These are phyloP conservation scores for Mormyrus hasselquistii DNA, from an alignment of 2,797 vertebrate genomes.

Conservation along the genomic window DNA sequence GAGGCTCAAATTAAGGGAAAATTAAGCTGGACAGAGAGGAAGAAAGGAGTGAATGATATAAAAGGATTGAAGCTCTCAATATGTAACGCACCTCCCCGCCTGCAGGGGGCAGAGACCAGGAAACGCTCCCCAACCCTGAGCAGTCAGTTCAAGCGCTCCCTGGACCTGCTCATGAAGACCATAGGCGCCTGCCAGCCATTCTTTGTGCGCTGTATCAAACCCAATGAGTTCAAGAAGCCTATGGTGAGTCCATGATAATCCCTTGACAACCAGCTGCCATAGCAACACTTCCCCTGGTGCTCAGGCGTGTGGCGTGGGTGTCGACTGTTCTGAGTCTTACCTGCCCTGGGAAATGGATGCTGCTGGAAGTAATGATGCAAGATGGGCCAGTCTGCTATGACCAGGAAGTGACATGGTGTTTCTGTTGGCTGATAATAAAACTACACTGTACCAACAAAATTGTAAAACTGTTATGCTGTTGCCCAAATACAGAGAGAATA, in stretches of 20 bases:
- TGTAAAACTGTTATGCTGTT: background rate
- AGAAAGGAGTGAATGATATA: background rate
- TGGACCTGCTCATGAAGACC: constrained; percentile 93
- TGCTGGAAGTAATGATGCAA: background rate
- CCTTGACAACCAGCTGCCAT: background rate
- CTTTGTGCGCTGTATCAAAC: constrained; percentile 95
- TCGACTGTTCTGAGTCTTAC: background rate
- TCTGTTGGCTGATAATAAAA: background rate
- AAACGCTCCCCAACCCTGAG: constrained; percentile 94
- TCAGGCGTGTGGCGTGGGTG: background rate
- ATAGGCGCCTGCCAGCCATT: constrained; percentile 92
- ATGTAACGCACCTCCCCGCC: background rate
- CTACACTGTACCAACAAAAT: background rate
- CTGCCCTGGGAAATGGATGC: background rate
- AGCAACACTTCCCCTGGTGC: background rate
- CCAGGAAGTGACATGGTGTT: background rate
- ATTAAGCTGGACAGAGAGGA: background rate
- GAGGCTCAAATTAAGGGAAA: background rate
- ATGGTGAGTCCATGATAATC: constrained; percentile 68
- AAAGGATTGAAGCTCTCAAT: background rate
- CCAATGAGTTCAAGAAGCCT: constrained; percentile 91
- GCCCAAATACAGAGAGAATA: background rate
- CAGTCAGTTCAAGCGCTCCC: constrained; percentile 96
- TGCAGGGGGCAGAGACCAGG: constrained; percentile 86
- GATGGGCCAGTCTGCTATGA: background rate